Evolutionary conservation across 1,140 invertebrate species (phyloP).

Genomic region (Drosophila pachea): DNA sequence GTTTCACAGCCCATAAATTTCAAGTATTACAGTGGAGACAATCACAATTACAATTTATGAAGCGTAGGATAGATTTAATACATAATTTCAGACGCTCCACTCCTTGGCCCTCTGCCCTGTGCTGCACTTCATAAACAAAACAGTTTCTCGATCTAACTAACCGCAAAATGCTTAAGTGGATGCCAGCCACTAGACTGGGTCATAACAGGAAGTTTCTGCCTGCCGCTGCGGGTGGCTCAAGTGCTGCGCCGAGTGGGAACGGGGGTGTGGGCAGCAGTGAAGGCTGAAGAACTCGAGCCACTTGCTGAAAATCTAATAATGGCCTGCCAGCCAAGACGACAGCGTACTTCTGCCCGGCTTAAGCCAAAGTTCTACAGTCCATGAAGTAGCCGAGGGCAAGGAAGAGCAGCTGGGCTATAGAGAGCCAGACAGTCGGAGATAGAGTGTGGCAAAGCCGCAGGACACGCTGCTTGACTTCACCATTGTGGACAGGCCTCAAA

Average conservation of each 20-base stretch:
- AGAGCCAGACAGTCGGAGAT: background rate
- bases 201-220: constrained; percentile 38
- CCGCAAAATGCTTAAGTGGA: constrained; percentile 66
- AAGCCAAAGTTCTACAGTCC: constrained; percentile 63
- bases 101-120: too few relatives aligned
- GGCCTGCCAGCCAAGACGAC: constrained; percentile 45
- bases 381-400: constrained; percentile 44
- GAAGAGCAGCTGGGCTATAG: background rate
- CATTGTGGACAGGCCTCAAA: constrained; percentile 16
- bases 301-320: constrained; percentile 73
- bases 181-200: constrained; percentile 32
- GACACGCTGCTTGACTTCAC: constrained; percentile 32
- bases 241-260: background rate
- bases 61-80: constrained; percentile 23
- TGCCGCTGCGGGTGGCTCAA: constrained; percentile 13
- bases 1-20: constrained; percentile 39
- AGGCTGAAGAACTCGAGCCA: constrained; percentile 21
- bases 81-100: background rate
- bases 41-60: constrained; percentile 41
- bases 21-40: constrained; percentile 19
- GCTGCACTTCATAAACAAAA: constrained; percentile 53
- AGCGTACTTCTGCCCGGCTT: constrained; percentile 17
- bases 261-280: background rate
- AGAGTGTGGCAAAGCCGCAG: constrained; percentile 40
- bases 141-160: constrained; percentile 63